Evolutionary conservation across 2,888 invertebrate genomes (phyloP).

Genomic region (Prenolepis imparis): DNA sequence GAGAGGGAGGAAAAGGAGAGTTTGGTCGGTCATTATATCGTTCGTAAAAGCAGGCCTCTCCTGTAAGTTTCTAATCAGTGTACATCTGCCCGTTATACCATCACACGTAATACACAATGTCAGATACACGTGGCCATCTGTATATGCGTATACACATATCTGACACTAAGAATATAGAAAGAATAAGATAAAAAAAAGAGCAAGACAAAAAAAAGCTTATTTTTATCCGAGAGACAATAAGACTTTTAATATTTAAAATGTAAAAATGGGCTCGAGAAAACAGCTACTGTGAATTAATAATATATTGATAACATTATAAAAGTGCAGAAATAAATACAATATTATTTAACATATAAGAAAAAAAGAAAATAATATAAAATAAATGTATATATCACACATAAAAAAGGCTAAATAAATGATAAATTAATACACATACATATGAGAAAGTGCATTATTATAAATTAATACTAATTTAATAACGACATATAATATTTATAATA

Average conservation of each 20-base stretch:
- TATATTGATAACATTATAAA: neutral
- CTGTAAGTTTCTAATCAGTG: constrained; percentile 74
- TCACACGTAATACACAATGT: constrained; percentile 16
- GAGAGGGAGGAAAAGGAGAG: constrained; percentile 11
- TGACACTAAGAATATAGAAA: constrained; percentile 26
- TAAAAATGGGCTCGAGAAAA: constrained; percentile 13
- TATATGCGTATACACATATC: constrained; percentile 44
- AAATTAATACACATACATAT: neutral
- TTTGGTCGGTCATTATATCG: constrained; percentile 64
- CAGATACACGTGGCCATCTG: neutral
- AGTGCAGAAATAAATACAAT: neutral
- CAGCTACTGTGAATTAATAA: constrained; percentile 13
- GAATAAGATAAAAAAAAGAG: neutral
- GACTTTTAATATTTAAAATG: constrained; percentile 5
- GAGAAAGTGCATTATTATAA: neutral
- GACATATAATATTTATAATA: too few species aligned
- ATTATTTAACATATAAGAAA: neutral
- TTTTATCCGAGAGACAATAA: constrained; percentile 6
- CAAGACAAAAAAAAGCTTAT: constrained; percentile 2
- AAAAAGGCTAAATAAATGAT: neutral
- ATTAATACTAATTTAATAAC: neutral
- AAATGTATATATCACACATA: neutral
- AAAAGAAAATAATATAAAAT: neutral
- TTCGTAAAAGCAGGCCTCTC: constrained; percentile 59
- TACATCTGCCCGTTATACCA: constrained; percentile 69